Evolutionary conservation across 2,888 invertebrate genomes (phyloP), one percentile per base, ranked within the genome.

Genomic region (Orgyia antiqua): DNA sequence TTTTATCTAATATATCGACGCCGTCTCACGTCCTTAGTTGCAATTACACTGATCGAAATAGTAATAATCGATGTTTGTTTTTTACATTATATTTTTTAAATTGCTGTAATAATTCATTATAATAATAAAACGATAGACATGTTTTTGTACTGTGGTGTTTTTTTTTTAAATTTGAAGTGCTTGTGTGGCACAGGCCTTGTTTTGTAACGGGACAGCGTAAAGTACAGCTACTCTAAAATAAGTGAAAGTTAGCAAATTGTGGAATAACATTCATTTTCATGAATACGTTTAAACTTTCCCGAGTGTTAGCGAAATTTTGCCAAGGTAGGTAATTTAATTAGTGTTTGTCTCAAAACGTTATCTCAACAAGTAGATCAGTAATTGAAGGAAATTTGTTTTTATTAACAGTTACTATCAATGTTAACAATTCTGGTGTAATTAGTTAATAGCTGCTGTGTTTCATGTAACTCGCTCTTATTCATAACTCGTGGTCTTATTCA

Each of bases 91-190:
- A 72, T 70, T 73, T 76, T 24, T 71, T 75, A 82, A 84, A 83
- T 82, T 83, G 76, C 84, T 83, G 82, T 78, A 79, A 74, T 79
- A 61, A 74, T 73, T 73, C 74, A 77, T 78, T 65, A 10, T 79
- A 74, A 68, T 71, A 76, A 68, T 69, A 68, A 84, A 51, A 51
- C 38, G 40, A 50, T 47, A 44, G 51, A 82, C 79, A 83, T 80
- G 82, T 80, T 84, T 83, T 82, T 84, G 65, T 83, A 83, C 24
- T 37, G 47, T 59, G 44, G 41, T 54, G 36, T 48, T 51, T 52
- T 61, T 66, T 62, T 73, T 69, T 45, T 23, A 2, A 4, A 20
- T 20, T 4, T 4, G 2, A 9, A 40, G 28, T 52, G 42, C 32
- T 38, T 35, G 41, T 51, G 46, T 51, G 48, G 45, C 53, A 38